phyloP scores from a whole-genome alignment of 2,888 invertebrate genomes.

The Amblyjoppa fuscipennis region DNA sequence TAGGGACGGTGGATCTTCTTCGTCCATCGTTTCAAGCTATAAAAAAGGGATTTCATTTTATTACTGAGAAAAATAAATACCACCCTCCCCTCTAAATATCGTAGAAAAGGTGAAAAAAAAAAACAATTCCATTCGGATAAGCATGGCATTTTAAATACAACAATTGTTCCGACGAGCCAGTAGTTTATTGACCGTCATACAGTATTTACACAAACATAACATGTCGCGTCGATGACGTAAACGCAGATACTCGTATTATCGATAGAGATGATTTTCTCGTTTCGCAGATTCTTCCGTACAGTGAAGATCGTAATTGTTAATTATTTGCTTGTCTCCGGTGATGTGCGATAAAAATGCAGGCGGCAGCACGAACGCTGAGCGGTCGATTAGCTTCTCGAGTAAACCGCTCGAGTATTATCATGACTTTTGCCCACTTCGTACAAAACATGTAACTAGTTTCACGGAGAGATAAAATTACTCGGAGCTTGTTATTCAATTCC shows the following conservation, averaged over 20 bases:
- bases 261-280: slow-evolving; percentile 1
- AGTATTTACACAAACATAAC: not conserved
- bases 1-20: no score
- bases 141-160: not conserved
- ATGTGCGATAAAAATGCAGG: slow-evolving; percentile 17
- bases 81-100: no score
- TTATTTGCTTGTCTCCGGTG: slow-evolving; percentile 25
- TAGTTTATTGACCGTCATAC: not conserved
- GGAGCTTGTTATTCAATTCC: slow-evolving; percentile 59
- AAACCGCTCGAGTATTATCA: slow-evolving; percentile 27
- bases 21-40: no score
- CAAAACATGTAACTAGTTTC: slow-evolving; percentile 13
- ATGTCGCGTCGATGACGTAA: not conserved
- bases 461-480: slow-evolving; percentile 33
- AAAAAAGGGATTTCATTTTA: no score
- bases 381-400: slow-evolving; percentile 15
- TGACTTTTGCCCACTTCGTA: not conserved
- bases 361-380: not conserved
- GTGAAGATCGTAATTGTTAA: slow-evolving; percentile 3
- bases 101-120: no score
- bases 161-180: not conserved
- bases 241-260: slow-evolving; percentile 12
- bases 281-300: slow-evolving; percentile 7
- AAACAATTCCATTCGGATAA: no score
- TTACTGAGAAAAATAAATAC: no score